phyloP scores from a whole-genome alignment of 2,888 invertebrate species.

The Nymphalis c-album region DNA sequence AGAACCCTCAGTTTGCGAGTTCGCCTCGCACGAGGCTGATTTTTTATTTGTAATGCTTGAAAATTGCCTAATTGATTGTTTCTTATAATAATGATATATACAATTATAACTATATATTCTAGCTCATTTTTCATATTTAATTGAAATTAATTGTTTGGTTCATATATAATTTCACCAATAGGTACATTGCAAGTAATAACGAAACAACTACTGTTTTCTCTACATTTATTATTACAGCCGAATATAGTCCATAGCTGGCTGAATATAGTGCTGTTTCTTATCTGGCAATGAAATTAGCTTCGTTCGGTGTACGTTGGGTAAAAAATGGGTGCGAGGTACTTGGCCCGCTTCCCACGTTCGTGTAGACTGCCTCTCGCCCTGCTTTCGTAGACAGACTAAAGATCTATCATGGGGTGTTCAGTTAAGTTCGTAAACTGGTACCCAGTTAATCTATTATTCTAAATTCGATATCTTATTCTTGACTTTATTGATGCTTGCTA shows the following conservation, averaged over 20 bases:
- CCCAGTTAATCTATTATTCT: not conserved
- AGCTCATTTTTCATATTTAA: not conserved
- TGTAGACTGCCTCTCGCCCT: constrained; percentile 34
- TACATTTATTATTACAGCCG: constrained; percentile 6
- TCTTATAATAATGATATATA: too few relatives aligned
- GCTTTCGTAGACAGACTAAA: constrained; percentile 26
- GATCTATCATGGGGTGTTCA: constrained; percentile 4
- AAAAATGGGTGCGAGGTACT: constrained; percentile 42
- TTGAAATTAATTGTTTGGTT: not conserved
- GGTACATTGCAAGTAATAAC: not conserved
- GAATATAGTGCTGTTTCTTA: constrained; percentile 13
- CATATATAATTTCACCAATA: constrained; percentile 1
- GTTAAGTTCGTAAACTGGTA: not conserved
- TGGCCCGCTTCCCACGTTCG: constrained; percentile 46
- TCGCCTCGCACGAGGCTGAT: too few relatives aligned
- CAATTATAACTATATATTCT: not conserved
- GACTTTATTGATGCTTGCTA: not conserved
- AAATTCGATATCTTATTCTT: not conserved
- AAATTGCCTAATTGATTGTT: too few relatives aligned
- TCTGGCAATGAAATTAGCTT: constrained; percentile 12
- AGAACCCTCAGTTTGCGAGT: too few relatives aligned
- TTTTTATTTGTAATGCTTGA: too few relatives aligned
- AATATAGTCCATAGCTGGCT: constrained; percentile 5
- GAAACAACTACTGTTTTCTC: constrained; percentile 1
- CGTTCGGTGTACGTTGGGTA: constrained; percentile 31